Evolutionary conservation across 2,888 invertebrate species (phyloP).

Genomic region (Baronia brevicornis): DNA sequence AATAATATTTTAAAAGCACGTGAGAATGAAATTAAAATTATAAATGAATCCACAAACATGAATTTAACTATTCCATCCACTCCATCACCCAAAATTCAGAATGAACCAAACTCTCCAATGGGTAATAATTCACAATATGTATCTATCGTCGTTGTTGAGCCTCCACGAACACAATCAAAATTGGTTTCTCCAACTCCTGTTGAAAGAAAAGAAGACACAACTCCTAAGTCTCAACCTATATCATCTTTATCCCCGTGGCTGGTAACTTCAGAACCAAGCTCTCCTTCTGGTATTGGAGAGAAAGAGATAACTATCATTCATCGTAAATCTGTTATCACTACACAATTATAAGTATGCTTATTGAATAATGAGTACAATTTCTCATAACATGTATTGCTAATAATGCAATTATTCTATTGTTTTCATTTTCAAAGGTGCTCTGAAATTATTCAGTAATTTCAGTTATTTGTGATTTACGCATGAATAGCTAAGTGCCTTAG

Average conservation of each 20-base stretch:
- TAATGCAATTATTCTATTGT: too few relatives aligned
- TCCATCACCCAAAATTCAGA: slow-evolving; percentile 71
- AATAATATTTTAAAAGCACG: slow-evolving; percentile 92
- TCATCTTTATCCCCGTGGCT: slow-evolving; percentile 88
- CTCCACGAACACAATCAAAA: slow-evolving; percentile 52
- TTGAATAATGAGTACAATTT: too few relatives aligned
- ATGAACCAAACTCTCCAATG: slow-evolving; percentile 61
- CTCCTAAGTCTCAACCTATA: slow-evolving; percentile 75
- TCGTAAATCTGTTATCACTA: slow-evolving; percentile 91
- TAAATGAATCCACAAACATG: slow-evolving; percentile 61
- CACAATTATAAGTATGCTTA: too few relatives aligned
- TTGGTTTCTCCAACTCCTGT: slow-evolving; percentile 60
- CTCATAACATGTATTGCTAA: too few relatives aligned
- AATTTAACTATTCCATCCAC: slow-evolving; percentile 62
- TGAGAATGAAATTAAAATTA: slow-evolving; percentile 65
- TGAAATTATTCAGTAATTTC: slow-evolving; percentile 31
- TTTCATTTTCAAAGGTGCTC: slow-evolving; percentile 23
- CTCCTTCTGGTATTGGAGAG: slow-evolving; percentile 78
- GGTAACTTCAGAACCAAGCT: slow-evolving; percentile 83
- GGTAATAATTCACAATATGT: slow-evolving; percentile 67
- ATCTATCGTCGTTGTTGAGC: slow-evolving; percentile 68
- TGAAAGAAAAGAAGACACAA: slow-evolving; percentile 66
- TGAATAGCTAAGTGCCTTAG: slow-evolving; percentile 21
- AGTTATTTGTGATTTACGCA: slow-evolving; percentile 22
- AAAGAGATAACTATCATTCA: slow-evolving; percentile 82